Base-by-base conservation (phyloP, 2,888 invertebrate species). In the Catocala nupta region DNA sequence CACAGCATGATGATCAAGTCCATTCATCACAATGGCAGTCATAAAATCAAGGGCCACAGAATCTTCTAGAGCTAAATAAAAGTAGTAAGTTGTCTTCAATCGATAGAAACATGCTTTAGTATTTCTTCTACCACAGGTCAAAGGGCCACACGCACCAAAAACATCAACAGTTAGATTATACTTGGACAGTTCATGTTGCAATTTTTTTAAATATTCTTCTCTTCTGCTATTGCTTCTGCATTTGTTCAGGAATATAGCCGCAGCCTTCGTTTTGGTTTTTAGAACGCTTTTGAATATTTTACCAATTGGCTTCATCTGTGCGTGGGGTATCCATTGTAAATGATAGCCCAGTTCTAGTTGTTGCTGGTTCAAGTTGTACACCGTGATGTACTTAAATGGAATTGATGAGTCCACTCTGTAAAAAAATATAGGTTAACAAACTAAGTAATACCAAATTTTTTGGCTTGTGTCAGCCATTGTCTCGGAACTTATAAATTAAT, bases 21-120 rank as follows among this genome's bases (percentile, higher is more conserved):
- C 91, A 71, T 91, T 88, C 81, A 95, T 95, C 70, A 97, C 95
- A 75, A 95, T 68, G 12, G 78, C 71, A 0, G 90, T 90, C 0
- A 91, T 68, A 68, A 78, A 92, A 71, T 90, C 90, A 94, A 81
- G 82, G 72, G 96, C 96, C 65, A 96, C 90, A 10, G 96, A 96
- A 84, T 97, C 97, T 85, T 97, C 97, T 78, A 97, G 95, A 0
- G 95, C 95, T 49, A 97, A 85, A 77, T 97, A 97, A 82, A 97
- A 97, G 81, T 95, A 96, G 83, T 97, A 97, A 58, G 95, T 90
- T 51, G 90, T 90, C 73, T 91, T 94, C 25, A 95, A 55, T 59
- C 84, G 90, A 77, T 85, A 89, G 59, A 88, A 88, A 66, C 91
- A 93, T 0, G 89, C 78, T 0, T 81, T 82, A 81, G 89, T 84